These are phyloP conservation scores for Apoda limacodes DNA, from an alignment of 2,888 invertebrate species.

Conservation along the genomic window DNA sequence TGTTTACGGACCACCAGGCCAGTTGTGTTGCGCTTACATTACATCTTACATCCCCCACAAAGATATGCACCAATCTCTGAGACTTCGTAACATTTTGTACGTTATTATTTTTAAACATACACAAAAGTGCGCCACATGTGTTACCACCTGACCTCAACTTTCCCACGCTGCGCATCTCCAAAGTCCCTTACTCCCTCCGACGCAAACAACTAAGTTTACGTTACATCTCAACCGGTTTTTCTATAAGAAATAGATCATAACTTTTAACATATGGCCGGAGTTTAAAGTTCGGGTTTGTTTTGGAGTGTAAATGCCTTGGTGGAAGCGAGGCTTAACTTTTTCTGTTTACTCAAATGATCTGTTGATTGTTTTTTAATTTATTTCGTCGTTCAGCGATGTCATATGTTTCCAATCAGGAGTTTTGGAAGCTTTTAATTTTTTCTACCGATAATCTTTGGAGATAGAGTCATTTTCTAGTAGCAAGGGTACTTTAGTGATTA, in stretches of 20 bases:
- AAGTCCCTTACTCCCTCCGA: no score
- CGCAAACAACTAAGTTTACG: slow-evolving; percentile 48
- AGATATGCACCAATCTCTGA: slow-evolving; percentile 32
- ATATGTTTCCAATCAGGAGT: slow-evolving; percentile 64
- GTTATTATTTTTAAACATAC: slow-evolving; percentile 62
- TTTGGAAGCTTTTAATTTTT: slow-evolving; percentile 52
- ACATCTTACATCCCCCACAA: slow-evolving; percentile 47
- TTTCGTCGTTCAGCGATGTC: slow-evolving; percentile 55
- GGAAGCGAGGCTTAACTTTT: slow-evolving; percentile 52
- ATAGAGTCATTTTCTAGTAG: no score
- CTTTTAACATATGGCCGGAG: slow-evolving; percentile 4
- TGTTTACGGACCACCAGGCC: slow-evolving; percentile 59
- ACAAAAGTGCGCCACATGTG: slow-evolving; percentile 58
- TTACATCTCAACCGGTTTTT: slow-evolving; percentile 15
- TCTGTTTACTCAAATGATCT: slow-evolving; percentile 65
- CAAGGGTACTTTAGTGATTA: no score
- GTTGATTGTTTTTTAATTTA: slow-evolving; percentile 69
- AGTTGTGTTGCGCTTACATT: slow-evolving; percentile 24
- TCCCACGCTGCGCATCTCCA: slow-evolving; percentile 54
- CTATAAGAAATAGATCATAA: slow-evolving; percentile 6
- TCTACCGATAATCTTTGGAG: no score
- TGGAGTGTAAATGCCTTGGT: slow-evolving; percentile 56
- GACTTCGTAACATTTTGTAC: slow-evolving; percentile 41
- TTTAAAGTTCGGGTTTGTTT: slow-evolving; percentile 35
- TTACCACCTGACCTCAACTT: slow-evolving; percentile 64